Percentiles rank a stretch among this genome's conserved stretches.
Evolutionary conservation across 2,888 invertebrate species (phyloP).

Genomic region (Mesorhabditis spiculigera): DNA sequence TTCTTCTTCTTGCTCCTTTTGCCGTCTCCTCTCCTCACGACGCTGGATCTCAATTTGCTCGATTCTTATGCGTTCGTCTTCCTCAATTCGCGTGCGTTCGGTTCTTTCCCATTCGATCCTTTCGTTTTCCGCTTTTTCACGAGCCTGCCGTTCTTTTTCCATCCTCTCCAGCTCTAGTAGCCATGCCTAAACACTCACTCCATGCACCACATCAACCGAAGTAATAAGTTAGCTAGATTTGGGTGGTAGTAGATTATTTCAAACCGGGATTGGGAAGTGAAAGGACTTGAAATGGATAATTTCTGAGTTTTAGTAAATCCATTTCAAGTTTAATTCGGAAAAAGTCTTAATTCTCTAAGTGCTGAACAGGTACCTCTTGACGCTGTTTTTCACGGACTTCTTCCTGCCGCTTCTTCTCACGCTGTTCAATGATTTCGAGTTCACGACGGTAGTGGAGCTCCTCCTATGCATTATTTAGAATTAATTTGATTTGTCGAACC

Average conservation of each 20-base stretch:
- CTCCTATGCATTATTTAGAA: neutral
- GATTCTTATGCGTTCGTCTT: neutral
- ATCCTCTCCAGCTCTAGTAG: neutral
- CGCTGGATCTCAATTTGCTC: neutral
- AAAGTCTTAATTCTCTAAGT: no score
- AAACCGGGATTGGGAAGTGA: no score
- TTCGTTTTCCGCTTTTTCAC: neutral
- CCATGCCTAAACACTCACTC: neutral
- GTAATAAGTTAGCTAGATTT: no score
- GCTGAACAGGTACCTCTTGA: neutral
- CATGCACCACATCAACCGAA: neutral
- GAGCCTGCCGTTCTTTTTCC: neutral
- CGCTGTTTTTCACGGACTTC: neutral
- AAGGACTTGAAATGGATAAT: no score
- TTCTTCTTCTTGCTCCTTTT: constrained; percentile 1
- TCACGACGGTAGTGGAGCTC: neutral
- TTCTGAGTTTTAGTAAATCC: no score
- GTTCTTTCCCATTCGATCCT: neutral
- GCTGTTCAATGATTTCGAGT: constrained; percentile 1
- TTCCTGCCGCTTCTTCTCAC: neutral
- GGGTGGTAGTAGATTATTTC: no score
- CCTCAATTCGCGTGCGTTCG: neutral
- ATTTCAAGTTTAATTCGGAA: no score
- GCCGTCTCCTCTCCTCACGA: neutral
- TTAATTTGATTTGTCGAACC: neutral